Base-by-base conservation (phyloP, 2,888 invertebrate species). In the Nemotelus pantherinus region DNA sequence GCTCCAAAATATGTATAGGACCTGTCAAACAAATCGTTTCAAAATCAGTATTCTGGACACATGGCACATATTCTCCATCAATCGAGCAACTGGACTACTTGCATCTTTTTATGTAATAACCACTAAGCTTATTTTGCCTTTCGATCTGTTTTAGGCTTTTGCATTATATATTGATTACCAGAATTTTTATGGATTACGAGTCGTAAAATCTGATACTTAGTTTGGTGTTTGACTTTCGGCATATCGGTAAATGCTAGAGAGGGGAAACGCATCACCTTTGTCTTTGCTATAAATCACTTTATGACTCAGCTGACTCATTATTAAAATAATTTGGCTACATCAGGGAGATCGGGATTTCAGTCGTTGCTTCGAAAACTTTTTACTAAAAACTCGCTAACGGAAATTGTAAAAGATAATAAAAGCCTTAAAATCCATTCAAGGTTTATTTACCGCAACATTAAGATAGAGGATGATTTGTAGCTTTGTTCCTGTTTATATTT, bases 121-220 rank as follows among this genome's bases (percentile, higher is more conserved):
- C 25, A 25, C 25, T 25, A 25, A 25, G 25, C 25, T 25, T 25
- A 25, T 72, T n/a, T 45, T 71, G 9, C 25, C 47, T 55, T 44
- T 57, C 57, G 44, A 57, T 10, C 47, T 58, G 57, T 67, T 67
- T 48, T n/a, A 48, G 67, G 48, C n/a, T 25, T 41, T 53, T 39
- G 70, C 55, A 9, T 53, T 39, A 53, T 39, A 43, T 70, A 70
- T 70, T 70, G 70, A 70, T 70, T 70, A 47, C 5, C 70, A 48
- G 55, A 48, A 48, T 74, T 48, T 60, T 74, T 60, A 63, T 45
- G 50, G 48, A 7, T 3, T 45, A 39, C 58, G 65, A 78, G 70
- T 75, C 77, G 65, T 78, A 78, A 78, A 78, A 75, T 63, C 74
- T 63, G 75, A 76, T 65, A 78, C 39, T 78, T 76, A 78, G 75